These are phyloP conservation scores for Andricus curvator DNA, from an alignment of 2,888 invertebrate species.

Conservation along the genomic window DNA sequence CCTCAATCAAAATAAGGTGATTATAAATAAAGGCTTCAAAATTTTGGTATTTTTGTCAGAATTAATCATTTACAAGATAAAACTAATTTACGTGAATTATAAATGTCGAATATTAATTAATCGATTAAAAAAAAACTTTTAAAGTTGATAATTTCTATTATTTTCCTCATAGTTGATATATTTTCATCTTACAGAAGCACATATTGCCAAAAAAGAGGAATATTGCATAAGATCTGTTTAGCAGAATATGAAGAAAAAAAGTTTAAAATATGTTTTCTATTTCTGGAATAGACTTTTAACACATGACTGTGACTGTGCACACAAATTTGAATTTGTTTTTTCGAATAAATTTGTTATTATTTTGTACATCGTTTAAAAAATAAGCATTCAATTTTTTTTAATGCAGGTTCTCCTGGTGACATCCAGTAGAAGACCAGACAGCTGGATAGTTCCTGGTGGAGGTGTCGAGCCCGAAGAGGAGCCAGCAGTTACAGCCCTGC, in stretches of 20 bases:
- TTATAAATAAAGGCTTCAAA: too few relatives aligned
- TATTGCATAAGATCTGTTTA: not conserved
- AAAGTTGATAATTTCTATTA: not conserved
- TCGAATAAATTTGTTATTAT: not conserved
- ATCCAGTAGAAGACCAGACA: conserved; percentile 92
- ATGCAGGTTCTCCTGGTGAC: conserved; percentile 93
- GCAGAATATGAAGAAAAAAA: conserved; percentile 8
- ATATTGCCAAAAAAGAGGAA: conserved; percentile 4
- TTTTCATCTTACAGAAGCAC: conserved; percentile 15
- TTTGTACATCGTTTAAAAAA: not conserved
- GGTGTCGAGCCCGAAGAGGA: conserved; percentile 97
- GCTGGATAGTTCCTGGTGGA: conserved; percentile 98
- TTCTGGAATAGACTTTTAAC: not conserved
- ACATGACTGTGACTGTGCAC: too few relatives aligned
- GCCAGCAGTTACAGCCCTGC: conserved; percentile 92
- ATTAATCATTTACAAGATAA: not conserved
- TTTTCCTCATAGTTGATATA: not conserved
- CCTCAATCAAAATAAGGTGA: too few relatives aligned
- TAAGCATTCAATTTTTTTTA: not conserved
- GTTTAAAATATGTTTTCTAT: not conserved
- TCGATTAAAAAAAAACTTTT: not conserved
- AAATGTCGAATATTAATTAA: not conserved
- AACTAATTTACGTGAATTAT: not conserved
- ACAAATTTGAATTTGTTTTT: too few relatives aligned
- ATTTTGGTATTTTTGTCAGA: too few relatives aligned